Base-by-base conservation (phyloP, 2,113 vertebrate genomes). In the Donacobius atricapilla region DNA sequence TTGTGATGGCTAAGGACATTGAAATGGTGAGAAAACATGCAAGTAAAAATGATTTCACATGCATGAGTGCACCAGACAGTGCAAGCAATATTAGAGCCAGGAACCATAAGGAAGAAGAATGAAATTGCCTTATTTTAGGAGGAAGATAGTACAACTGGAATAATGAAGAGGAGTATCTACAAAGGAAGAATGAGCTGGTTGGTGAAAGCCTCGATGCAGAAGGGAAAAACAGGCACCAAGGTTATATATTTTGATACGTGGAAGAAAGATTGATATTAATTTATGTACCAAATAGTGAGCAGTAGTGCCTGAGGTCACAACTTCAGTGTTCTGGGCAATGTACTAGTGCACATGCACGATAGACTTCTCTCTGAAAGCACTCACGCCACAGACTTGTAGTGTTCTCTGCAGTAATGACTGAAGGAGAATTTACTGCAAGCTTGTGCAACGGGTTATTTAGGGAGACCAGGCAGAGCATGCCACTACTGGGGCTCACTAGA, bases 381-480 rank as follows among this genome's bases (percentile, higher is more conserved):
- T 94, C 1, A 0, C 0, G 3, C 42, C 61, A 60, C n/a, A 50
- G 45, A 44, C 0, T 0, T 24, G 39, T 21, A 13, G 47, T 7
- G 33, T 42, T 45, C 47, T 6, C 81, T 72, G 23, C 20, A 15
- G 1, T 45, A 54, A 15, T 24, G 57, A 0, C 31, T 42, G 54
- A 72, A 75, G 48, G 68, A 56, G 53, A 27, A 19, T 35, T 51
- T 35, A 28, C 24, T 61, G 31, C 37, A 60, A 20, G 18, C 40
- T 89, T 4, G 1, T 44, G 27, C 1, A 0, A 10, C 0, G 1
- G 13, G 15, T 65, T 54, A 17, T 56, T 56, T 27, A 64, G 40
- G 63, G 30, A 35, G 16, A 63, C 31, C 66, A 79, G 45, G 7
- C 7, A 17, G 27, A 75, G 39, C 30, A 11, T 1, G 0, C 48